A percentile compares a stretch with the other conserved stretches of the same genome.
Conservation (phyloP, 2,113 vertebrate genomes). For the Pterocles gutturalis region DNA sequence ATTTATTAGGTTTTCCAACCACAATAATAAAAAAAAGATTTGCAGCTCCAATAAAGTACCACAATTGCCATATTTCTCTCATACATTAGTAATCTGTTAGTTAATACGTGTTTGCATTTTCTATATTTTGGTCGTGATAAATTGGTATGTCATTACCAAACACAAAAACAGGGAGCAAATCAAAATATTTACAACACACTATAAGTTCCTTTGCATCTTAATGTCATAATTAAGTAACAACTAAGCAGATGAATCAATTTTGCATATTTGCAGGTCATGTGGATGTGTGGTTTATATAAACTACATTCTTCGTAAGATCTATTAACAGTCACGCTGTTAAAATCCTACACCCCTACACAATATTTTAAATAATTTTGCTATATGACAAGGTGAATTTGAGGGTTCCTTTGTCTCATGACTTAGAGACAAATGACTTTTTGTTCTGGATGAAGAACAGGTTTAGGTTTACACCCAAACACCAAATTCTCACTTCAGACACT, state of each 20-base stretch:
- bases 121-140: slow-evolving; percentile 31
- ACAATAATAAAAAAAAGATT: slow-evolving; percentile 46
- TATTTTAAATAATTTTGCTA: not conserved
- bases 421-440: not conserved
- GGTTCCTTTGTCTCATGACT: not conserved
- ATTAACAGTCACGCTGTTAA: not conserved
- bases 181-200: slow-evolving; percentile 37
- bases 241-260: not conserved
- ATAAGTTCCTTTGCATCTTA: not conserved
- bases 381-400: not conserved
- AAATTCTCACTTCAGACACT: not conserved
- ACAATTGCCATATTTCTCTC: slow-evolving; percentile 43
- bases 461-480: not conserved
- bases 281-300: not conserved
- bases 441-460: not conserved
- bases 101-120: slow-evolving; percentile 49
- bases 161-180: slow-evolving; percentile 42
- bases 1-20: slow-evolving; percentile 46
- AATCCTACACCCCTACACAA: not conserved
- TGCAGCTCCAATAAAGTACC: slow-evolving; percentile 36
- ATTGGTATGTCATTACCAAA: not conserved
- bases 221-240: slow-evolving; percentile 28
- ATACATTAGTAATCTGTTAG: slow-evolving; percentile 44
- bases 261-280: not conserved
- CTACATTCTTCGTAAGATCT: not conserved